Evolutionary conservation across 2,888 invertebrate species (phyloP).

Genomic region (Caenorhabditis sulstoni): DNA sequence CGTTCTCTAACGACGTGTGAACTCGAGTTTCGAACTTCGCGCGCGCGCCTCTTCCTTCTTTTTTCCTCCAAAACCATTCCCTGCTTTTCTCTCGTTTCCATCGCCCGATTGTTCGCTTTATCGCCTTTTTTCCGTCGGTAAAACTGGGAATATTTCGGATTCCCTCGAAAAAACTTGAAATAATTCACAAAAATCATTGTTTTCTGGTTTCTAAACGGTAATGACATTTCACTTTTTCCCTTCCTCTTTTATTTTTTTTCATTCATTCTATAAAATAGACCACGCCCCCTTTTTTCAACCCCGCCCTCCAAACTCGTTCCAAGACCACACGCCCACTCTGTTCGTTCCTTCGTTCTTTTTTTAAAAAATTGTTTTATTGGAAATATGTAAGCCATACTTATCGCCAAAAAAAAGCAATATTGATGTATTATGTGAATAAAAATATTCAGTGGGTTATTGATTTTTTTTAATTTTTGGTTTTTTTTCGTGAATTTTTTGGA

Average conservation of each 20-base stretch:
- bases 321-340: no score
- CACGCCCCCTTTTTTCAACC: constrained; percentile 3
- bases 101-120: neutral
- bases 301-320: no score
- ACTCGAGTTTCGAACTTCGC: no score
- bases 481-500: neutral
- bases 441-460: neutral
- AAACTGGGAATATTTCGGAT: no score
- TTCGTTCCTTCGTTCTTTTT: no score
- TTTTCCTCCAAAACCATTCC: constrained; percentile 23
- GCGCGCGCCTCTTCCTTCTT: neutral
- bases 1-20: neutral
- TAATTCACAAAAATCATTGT: constrained; percentile 7
- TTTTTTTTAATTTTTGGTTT: constrained; percentile 7
- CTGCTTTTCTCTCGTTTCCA: neutral
- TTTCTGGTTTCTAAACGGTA: neutral
- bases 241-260: neutral
- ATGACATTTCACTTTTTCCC: constrained; percentile 24
- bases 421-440: no score
- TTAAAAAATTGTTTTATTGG: no score
- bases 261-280: constrained; percentile 33
- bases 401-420: no score
- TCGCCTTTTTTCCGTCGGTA: neutral
- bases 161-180: no score
- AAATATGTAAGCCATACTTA: no score